Percentiles rank a stretch among this genome's conserved stretches.
phyloP scores from a whole-genome alignment of 2,113 vertebrate genomes.

The Ibidorhyncha struthersii region DNA sequence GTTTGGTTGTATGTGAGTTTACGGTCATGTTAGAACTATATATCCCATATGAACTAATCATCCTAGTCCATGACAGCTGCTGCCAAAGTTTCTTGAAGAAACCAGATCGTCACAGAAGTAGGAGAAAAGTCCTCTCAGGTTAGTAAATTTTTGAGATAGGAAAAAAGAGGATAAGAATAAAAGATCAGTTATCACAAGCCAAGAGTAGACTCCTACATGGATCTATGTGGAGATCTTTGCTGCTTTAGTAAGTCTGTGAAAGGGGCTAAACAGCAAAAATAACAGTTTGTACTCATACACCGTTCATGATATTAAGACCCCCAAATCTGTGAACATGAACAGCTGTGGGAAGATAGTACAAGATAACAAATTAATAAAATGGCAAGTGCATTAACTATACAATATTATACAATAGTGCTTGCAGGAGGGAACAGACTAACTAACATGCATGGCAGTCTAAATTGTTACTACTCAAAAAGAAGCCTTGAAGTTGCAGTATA shows the following conservation, averaged over 20 bases:
- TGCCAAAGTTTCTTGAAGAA: not conserved
- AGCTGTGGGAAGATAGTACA: not conserved
- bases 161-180: not conserved
- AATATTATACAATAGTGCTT: not conserved
- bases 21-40: not conserved
- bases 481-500: not conserved
- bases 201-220: not conserved
- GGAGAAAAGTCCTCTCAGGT: not conserved
- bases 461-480: not conserved
- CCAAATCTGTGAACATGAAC: not conserved
- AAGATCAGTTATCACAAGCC: not conserved
- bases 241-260: not conserved
- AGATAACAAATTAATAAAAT: not conserved
- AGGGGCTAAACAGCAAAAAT: not conserved
- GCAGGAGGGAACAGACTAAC: not conserved
- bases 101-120: not conserved
- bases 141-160: not conserved
- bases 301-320: not conserved
- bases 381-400: not conserved
- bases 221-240: not conserved
- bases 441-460: not conserved
- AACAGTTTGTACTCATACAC: not conserved
- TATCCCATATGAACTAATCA: not conserved
- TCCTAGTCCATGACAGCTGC: not conserved
- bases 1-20: not conserved